Base-by-base conservation (phyloP, 1,140 invertebrate genomes). In the Riptortus pedestris region DNA sequence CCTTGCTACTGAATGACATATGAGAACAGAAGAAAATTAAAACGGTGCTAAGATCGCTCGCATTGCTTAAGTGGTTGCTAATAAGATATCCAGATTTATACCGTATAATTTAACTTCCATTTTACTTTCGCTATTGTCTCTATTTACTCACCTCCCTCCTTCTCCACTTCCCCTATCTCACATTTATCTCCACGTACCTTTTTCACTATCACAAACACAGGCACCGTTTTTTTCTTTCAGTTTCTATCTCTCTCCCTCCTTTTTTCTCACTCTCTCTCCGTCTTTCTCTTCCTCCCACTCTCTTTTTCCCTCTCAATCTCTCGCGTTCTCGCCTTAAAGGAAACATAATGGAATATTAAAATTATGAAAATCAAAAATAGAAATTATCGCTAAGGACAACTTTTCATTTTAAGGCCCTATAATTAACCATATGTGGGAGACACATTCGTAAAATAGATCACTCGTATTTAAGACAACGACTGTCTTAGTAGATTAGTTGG, bases 221-320 rank as follows among this genome's bases (percentile, higher is more conserved):
- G 7, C 48, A 11, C 48, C 18, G 9, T 52, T 18, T 52, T 18
- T 52, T 18, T 52, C 48, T 51, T 18, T 51, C 48, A 11, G 7
- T 51, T 18, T 58, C 9, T 58, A 4, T 58, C 9, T 58, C 22
- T 58, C 9, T 58, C 22, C 27, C 9, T 58, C 22, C 27, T 4
- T 58, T 12, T 58, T 4, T 58, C 55, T 58, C 55, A 24, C 55
- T 58, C 55, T 58, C 55, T 58, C 55, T 58, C 55, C 27, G 14
- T 58, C 55, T 58, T 26, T 58, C 55, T 58, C 55, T 58, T 26
- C 27, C 55, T 58, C 55, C 27, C 55, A 24, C 55, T 58, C 55
- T 52, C 48, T 52, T 18, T 52, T 18, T 52, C 48, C 18, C 48
- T 52, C 48, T 24, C 48, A 11, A 7, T 38, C 33, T 38, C 33